Percentiles rank a stretch among this genome's conserved stretches.
These are phyloP conservation scores for Zhuqinia jingwanae DNA, from an alignment of 2,888 invertebrate genomes.

Conservation along the genomic window DNA sequence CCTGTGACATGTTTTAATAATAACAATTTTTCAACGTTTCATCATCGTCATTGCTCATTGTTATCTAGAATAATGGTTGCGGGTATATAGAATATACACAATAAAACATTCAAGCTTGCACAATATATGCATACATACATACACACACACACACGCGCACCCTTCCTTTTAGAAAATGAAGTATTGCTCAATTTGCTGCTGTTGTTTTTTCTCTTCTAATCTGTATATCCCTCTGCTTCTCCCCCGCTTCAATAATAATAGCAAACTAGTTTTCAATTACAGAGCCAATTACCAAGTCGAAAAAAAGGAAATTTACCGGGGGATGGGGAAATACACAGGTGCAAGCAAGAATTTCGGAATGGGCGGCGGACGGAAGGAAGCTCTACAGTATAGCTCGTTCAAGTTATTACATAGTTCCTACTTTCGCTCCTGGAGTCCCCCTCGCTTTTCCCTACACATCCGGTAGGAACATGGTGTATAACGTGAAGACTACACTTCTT, in stretches of 20 bases:
- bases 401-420: conserved; percentile 30
- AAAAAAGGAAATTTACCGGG: conserved; percentile 17
- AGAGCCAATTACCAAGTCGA: conserved; percentile 68
- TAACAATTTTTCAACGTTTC: conserved; percentile 33
- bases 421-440: conserved; percentile 44
- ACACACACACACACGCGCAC: background rate
- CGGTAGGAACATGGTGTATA: conserved; percentile 7
- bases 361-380: conserved; percentile 63
- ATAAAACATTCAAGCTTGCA: background rate
- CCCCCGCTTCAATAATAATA: conserved; percentile 38
- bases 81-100: background rate
- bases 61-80: conserved; percentile 31
- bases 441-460: conserved; percentile 27
- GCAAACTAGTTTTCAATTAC: conserved; percentile 68
- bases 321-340: conserved; percentile 60
- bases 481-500: background rate
- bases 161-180: background rate
- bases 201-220: conserved; percentile 5
- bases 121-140: background rate
- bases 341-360: conserved; percentile 43
- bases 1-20: conserved; percentile 39
- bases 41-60: conserved; percentile 36
- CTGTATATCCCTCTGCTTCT: conserved; percentile 29
- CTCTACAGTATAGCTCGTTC: background rate
- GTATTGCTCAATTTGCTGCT: background rate